phyloP scores from a whole-genome alignment of 1,140 invertebrate species.

The Leptopilina clavipes region DNA sequence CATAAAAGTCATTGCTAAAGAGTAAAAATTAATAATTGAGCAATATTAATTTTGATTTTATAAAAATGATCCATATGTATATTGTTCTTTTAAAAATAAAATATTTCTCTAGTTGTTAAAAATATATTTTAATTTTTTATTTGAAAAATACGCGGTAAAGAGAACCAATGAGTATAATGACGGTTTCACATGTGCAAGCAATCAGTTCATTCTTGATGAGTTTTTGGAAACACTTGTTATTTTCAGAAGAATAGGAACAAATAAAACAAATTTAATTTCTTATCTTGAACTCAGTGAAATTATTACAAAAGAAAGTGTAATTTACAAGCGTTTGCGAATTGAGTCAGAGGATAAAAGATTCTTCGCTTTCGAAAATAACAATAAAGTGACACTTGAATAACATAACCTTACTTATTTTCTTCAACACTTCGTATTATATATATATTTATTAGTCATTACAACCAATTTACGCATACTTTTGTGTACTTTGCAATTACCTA shows the following conservation, averaged over 20 bases:
- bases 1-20: no score
- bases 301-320: conserved; percentile 7
- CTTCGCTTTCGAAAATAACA: neutral
- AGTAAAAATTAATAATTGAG: no score
- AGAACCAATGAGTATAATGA: no score
- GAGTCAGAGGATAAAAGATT: neutral
- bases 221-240: no score
- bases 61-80: no score
- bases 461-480: conserved; percentile 14
- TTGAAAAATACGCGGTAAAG: no score
- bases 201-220: no score
- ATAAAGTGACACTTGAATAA: neutral
- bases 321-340: neutral
- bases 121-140: no score
- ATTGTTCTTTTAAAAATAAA: no score
- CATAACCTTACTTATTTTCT: conserved; percentile 15
- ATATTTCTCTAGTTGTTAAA: no score
- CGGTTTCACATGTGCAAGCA: no score
- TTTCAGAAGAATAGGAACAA: neutral
- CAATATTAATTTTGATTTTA: no score
- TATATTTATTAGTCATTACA: conserved; percentile 10
- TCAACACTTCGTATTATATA: neutral
- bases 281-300: conserved; percentile 8
- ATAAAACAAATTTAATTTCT: neutral
- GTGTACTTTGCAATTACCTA: conserved; percentile 17